These are phyloP conservation scores for Neocloeon triangulifer DNA, from an alignment of 1,140 invertebrate species.

Conservation along the genomic window DNA sequence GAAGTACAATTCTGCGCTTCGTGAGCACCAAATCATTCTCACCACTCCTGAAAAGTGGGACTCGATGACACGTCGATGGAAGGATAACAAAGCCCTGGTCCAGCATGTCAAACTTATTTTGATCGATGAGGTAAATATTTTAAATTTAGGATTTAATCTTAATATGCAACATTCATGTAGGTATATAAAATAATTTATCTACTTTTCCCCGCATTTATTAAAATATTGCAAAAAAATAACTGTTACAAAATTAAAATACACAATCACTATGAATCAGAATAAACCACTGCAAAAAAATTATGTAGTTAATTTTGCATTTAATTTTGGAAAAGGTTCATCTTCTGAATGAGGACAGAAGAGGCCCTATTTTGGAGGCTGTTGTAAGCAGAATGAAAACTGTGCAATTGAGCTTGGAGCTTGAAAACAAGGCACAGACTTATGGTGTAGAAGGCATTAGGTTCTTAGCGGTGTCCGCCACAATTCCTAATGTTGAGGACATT, in stretches of 20 bases:
- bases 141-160: background rate
- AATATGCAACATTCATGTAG: background rate
- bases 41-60: constrained; percentile 78
- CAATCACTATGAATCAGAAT: too few species aligned
- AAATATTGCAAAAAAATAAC: too few species aligned
- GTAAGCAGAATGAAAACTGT: constrained; percentile 50
- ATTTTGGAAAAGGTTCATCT: constrained; percentile 28
- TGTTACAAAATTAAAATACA: too few species aligned
- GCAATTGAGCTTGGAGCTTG: constrained; percentile 11
- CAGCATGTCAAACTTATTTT: constrained; percentile 42
- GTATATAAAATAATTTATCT: too few species aligned
- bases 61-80: constrained; percentile 47
- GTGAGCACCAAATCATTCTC: constrained; percentile 33
- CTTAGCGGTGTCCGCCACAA: constrained; percentile 54
- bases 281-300: too few species aligned
- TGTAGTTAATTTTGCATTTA: too few species aligned
- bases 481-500: constrained; percentile 54
- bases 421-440: background rate
- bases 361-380: constrained; percentile 55
- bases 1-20: constrained; percentile 16
- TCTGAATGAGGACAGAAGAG: constrained; percentile 40
- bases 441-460: constrained; percentile 31
- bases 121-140: constrained; percentile 45
- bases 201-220: too few species aligned
- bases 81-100: constrained; percentile 33